A percentile compares a stretch with the other conserved stretches of the same genome.
Conservation (phyloP, 2,797 vertebrate genomes). For the Bovichtus diacanthus region DNA sequence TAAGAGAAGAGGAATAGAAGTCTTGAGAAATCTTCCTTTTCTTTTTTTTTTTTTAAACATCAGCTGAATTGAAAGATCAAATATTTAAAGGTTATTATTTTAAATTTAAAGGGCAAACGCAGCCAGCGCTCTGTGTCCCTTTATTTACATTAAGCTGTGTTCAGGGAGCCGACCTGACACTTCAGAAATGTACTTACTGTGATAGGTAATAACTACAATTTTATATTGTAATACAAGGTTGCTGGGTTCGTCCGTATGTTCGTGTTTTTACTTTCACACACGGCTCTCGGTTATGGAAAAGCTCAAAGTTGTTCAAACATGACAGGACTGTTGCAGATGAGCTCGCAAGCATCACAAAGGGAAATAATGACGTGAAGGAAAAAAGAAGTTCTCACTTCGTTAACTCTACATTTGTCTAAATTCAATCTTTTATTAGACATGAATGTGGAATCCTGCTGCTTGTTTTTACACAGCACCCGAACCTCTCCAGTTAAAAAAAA, state of each 20-base stretch:
- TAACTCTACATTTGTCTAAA: neutral
- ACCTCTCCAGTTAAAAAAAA: neutral
- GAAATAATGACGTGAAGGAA: neutral
- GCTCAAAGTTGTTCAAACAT: neutral
- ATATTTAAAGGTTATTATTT: neutral
- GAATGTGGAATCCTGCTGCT: neutral
- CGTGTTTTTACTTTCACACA: neutral
- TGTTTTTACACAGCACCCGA: neutral
- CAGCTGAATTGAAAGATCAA: neutral
- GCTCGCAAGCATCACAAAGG: neutral
- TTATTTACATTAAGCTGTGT: neutral
- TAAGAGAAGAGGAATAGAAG: neutral
- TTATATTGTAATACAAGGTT: neutral
- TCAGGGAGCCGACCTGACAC: neutral
- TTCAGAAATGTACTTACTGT: neutral
- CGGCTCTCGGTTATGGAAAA: neutral
- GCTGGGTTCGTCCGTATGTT: neutral
- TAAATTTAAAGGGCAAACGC: neutral
- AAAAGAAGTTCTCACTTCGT: neutral
- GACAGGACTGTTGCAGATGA: constrained; percentile 10
- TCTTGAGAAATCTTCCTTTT: no score
- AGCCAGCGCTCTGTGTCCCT: neutral
- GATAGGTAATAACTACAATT: neutral
- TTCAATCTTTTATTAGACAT: constrained; percentile 5
- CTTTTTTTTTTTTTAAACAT: neutral